A percentile compares a stretch with the other conserved stretches of the same genome.
phyloP scores from a whole-genome alignment of 1,140 invertebrate genomes.

The Caerostris extrusa region DNA sequence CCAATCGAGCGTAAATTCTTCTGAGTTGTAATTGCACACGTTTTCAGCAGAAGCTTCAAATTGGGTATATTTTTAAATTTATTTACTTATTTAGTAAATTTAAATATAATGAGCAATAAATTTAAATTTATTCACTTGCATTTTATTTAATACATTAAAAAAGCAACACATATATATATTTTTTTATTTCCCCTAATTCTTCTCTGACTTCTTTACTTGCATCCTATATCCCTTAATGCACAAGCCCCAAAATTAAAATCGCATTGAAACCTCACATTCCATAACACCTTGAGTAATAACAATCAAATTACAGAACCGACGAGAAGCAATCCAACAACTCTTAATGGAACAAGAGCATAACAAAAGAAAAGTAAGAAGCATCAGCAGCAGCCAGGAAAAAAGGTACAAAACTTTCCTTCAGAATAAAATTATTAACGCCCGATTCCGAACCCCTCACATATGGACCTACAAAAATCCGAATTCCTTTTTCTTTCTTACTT shows the following conservation, averaged over 20 bases:
- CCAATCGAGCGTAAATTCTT: too few relatives aligned
- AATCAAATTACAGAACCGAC: constrained; percentile 27
- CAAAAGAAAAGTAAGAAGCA: neutral
- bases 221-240: neutral
- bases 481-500: constrained; percentile 39
- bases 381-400: neutral
- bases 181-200: accelerated
- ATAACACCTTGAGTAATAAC: constrained; percentile 19
- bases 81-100: too few relatives aligned
- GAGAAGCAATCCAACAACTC: constrained; percentile 2
- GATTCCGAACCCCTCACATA: neutral
- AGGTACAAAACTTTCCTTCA: neutral
- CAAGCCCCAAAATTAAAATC: neutral
- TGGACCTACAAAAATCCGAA: constrained; percentile 15
- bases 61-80: too few relatives aligned
- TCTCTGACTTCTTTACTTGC: neutral
- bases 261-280: constrained; percentile 14
- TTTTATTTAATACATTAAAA: too few relatives aligned
- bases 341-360: neutral
- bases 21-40: too few relatives aligned
- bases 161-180: too few relatives aligned
- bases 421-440: constrained; percentile 35
- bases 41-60: too few relatives aligned
- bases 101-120: too few relatives aligned
- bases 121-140: too few relatives aligned